Percentiles rank a stretch among this genome's conserved stretches.
phyloP scores from a whole-genome alignment of 2,888 invertebrate species.

The Scaptomyza tumidula region DNA sequence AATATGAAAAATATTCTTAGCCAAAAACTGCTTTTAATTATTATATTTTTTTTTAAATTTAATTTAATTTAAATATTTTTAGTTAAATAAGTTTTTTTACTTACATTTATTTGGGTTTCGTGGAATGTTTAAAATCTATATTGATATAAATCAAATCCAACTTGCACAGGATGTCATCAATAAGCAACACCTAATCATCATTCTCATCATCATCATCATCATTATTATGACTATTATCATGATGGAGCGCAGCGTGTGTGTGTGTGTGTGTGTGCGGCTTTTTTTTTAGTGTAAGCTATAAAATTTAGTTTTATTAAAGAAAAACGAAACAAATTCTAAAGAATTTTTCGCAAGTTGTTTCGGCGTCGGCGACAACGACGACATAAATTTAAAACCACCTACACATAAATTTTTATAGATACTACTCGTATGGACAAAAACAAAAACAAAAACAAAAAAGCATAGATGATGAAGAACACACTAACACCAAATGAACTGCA shows the following conservation, averaged over 20 bases:
- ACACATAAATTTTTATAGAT: constrained; percentile 73
- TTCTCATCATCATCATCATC: constrained; percentile 3
- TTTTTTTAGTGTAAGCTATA: constrained; percentile 69
- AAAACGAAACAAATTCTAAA: constrained; percentile 76
- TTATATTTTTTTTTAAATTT: too few relatives aligned
- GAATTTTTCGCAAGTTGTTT: constrained; percentile 75
- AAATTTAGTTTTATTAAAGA: constrained; percentile 77
- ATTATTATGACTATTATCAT: constrained; percentile 13
- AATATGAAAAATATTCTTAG: too few relatives aligned
- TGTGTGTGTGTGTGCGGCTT: constrained; percentile 29
- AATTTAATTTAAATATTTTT: too few relatives aligned
- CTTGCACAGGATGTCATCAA: constrained; percentile 26
- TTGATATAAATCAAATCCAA: background rate
- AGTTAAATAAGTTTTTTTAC: too few relatives aligned
- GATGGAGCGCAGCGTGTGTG: constrained; percentile 3
- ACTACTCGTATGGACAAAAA: constrained; percentile 38
- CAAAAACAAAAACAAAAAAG: too few relatives aligned
- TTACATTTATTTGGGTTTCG: background rate
- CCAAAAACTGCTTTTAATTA: too few relatives aligned
- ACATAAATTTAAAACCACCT: constrained; percentile 78
- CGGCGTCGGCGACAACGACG: constrained; percentile 64
- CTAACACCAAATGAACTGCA: constrained; percentile 64
- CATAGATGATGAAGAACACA: background rate
- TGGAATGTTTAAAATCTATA: background rate
- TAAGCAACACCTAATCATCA: constrained; percentile 16